These are phyloP conservation scores for Seriola aureovittata DNA, from an alignment of 2,113 vertebrate species.

Conservation along the genomic window DNA sequence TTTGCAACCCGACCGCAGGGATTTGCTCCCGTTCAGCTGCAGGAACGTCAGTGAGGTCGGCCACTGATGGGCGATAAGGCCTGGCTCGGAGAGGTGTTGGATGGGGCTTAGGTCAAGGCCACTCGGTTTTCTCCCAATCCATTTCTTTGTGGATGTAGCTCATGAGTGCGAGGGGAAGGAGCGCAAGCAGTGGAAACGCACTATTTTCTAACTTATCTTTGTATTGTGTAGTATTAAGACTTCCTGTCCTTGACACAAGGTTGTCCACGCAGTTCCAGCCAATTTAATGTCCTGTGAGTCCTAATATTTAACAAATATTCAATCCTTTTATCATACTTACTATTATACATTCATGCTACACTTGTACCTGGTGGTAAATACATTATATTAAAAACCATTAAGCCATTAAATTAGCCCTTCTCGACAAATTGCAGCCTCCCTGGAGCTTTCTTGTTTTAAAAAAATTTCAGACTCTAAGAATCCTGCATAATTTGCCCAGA, in stretches of 20 bases:
- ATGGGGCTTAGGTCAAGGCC: slow-evolving; percentile 22
- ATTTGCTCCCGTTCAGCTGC: slow-evolving; percentile 19
- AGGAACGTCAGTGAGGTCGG: slow-evolving; percentile 19
- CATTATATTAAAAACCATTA: neutral
- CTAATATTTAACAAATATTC: too few relatives aligned
- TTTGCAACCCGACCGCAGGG: slow-evolving; percentile 3
- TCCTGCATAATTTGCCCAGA: neutral
- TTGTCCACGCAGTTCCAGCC: too few relatives aligned
- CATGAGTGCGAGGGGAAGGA: neutral
- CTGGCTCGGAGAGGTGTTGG: neutral
- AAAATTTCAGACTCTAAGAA: neutral
- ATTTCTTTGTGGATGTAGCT: neutral
- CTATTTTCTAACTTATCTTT: too few relatives aligned
- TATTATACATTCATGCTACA: neutral
- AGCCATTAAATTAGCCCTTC: neutral
- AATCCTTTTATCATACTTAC: too few relatives aligned
- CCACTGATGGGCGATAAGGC: slow-evolving; percentile 5
- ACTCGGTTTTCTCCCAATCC: neutral
- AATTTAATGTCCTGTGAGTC: too few relatives aligned
- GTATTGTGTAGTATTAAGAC: too few relatives aligned
- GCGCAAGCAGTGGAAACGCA: too few relatives aligned
- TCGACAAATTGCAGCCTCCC: neutral
- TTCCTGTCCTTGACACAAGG: too few relatives aligned
- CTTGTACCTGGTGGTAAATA: too few relatives aligned
- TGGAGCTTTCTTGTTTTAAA: neutral